These are phyloP conservation scores for Microcebus ravelobensis DNA, from an alignment of 2,113 vertebrate genomes.

Conservation along the genomic window DNA sequence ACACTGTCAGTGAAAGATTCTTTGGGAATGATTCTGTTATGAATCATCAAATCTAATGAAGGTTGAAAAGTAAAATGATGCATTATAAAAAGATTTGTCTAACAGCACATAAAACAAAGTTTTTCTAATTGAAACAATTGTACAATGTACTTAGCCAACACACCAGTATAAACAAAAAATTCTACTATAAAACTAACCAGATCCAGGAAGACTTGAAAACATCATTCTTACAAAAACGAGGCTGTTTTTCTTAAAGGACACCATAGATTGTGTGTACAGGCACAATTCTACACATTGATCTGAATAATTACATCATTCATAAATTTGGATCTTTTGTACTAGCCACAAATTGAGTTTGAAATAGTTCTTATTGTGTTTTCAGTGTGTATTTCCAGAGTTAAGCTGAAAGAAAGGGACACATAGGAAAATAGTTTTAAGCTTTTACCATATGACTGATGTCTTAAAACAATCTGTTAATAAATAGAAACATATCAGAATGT, in stretches of 20 bases:
- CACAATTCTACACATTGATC: neutral
- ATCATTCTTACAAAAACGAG: neutral
- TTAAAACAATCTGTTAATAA: neutral
- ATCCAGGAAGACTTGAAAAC: neutral
- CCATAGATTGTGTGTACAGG: neutral
- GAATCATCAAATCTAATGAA: neutral
- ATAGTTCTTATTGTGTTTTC: neutral
- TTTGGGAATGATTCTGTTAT: neutral
- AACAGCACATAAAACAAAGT: neutral
- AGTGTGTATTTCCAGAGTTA: neutral
- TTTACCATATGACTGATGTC: neutral
- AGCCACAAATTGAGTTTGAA: neutral
- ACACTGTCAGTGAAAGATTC: neutral
- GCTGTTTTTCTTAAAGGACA: neutral
- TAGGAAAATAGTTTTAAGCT: neutral
- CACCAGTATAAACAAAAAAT: neutral
- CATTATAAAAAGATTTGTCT: neutral
- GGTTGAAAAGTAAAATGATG: neutral
- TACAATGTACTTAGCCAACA: neutral
- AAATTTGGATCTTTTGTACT: neutral
- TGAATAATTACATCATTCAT: neutral
- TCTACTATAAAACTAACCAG: neutral
- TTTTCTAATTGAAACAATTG: neutral
- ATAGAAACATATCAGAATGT: neutral
- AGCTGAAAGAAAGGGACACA: neutral